These are phyloP conservation scores for Thermophis baileyi DNA, from an alignment of 2,113 vertebrate genomes.

Conservation along the genomic window DNA sequence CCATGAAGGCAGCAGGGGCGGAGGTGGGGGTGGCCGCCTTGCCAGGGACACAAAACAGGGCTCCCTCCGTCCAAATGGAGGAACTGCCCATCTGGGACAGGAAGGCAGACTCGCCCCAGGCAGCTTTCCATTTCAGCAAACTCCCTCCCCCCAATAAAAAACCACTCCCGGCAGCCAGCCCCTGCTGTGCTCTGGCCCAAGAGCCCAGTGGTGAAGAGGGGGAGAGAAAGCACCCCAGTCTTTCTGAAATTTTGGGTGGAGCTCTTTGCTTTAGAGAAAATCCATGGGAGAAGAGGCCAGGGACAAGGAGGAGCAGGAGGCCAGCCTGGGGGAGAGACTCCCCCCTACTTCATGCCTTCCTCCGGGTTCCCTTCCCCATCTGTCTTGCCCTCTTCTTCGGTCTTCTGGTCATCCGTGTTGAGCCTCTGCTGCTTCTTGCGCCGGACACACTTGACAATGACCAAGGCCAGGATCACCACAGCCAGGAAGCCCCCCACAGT, in stretches of 20 bases:
- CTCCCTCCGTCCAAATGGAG: background rate
- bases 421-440: conserved; percentile 91
- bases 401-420: conserved; percentile 92
- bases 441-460: conserved; percentile 90
- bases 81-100: background rate
- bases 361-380: conserved; percentile 86
- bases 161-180: background rate
- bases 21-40: background rate
- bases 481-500: conserved; percentile 91
- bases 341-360: conserved; percentile 83
- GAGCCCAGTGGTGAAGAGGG: background rate
- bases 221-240: background rate
- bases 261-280: conserved; percentile 55
- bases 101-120: background rate
- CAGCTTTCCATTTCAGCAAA: background rate
- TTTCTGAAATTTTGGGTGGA: conserved; percentile 13
- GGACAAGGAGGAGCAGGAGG: conserved; percentile 18
- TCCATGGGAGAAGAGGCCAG: conserved; percentile 40
- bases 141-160: background rate
- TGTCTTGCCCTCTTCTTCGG: conserved; percentile 92
- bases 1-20: background rate
- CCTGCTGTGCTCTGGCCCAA: background rate
- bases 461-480: conserved; percentile 89
- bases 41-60: background rate
- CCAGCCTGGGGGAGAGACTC: background rate